Evolutionary conservation across 2,113 vertebrate genomes (phyloP).

Genomic region (Trachemys scripta): DNA sequence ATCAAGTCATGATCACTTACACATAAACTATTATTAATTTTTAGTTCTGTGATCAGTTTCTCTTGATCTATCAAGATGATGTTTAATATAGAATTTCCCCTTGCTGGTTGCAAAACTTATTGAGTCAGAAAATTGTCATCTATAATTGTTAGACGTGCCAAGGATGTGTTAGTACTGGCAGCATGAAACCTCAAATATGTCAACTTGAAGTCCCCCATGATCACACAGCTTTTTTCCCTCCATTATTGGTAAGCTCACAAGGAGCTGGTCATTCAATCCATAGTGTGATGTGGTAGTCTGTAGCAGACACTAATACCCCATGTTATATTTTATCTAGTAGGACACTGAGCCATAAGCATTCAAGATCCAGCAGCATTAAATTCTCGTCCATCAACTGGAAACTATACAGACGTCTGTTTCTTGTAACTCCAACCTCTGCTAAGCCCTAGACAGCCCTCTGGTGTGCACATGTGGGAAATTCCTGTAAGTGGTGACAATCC

Average conservation of each 20-base stretch:
- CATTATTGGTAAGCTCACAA: neutral
- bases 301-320: neutral
- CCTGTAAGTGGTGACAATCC: neutral
- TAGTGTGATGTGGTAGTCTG: neutral
- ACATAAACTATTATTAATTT: neutral
- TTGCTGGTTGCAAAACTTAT: neutral
- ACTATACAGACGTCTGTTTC: neutral
- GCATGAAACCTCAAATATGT: neutral
- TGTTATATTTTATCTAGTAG: neutral
- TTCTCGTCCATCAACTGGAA: neutral
- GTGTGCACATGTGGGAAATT: neutral
- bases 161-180: neutral
- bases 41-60: neutral
- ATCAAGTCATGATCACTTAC: neutral
- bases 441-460: slow-evolving; percentile 58
- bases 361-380: neutral
- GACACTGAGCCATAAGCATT: neutral
- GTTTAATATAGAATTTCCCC: neutral
- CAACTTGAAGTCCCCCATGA: neutral
- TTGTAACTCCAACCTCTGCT: neutral
- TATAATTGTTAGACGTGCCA: neutral
- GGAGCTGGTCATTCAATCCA: neutral
- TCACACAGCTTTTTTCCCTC: neutral
- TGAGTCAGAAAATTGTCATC: neutral
- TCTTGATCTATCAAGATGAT: neutral